Evolutionary conservation across 2,888 invertebrate genomes (phyloP).

Genomic region (Augiades crinisus): DNA sequence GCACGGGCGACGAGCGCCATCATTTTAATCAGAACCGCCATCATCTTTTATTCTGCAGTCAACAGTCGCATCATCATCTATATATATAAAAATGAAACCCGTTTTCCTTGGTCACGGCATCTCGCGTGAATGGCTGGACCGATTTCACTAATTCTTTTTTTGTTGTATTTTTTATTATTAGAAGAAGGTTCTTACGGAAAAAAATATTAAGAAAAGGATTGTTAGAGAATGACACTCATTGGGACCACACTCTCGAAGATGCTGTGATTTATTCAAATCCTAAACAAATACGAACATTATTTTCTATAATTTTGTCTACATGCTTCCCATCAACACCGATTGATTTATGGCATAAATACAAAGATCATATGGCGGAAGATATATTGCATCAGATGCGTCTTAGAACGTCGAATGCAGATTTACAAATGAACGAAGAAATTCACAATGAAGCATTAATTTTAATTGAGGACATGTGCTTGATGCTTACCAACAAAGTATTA

Average conservation of each 20-base stretch:
- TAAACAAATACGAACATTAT: constrained; percentile 29
- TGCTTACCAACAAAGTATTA: constrained; percentile 40
- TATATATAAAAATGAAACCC: too few species aligned
- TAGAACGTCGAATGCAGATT: constrained; percentile 30
- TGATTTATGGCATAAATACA: constrained; percentile 35
- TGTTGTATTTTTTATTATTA: too few species aligned
- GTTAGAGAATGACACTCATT: constrained; percentile 34
- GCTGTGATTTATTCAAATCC: constrained; percentile 29
- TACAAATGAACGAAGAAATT: constrained; percentile 34
- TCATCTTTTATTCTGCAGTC: too few species aligned
- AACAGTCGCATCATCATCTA: too few species aligned
- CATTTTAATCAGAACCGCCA: too few species aligned
- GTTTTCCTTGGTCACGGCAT: too few species aligned
- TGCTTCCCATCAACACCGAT: constrained; percentile 34
- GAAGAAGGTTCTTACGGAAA: too few species aligned
- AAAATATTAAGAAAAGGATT: too few species aligned
- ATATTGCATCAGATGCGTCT: constrained; percentile 33
- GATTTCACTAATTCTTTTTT: too few species aligned
- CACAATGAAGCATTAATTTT: constrained; percentile 34
- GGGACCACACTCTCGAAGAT: constrained; percentile 30
- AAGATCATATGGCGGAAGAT: constrained; percentile 36
- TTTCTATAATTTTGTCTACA: constrained; percentile 36
- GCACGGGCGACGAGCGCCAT: too few species aligned
- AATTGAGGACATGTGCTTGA: constrained; percentile 36
- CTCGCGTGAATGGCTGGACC: too few species aligned